Evolutionary conservation across 2,888 invertebrate species (phyloP).

Genomic region (Aphidoletes aphidimyza): DNA sequence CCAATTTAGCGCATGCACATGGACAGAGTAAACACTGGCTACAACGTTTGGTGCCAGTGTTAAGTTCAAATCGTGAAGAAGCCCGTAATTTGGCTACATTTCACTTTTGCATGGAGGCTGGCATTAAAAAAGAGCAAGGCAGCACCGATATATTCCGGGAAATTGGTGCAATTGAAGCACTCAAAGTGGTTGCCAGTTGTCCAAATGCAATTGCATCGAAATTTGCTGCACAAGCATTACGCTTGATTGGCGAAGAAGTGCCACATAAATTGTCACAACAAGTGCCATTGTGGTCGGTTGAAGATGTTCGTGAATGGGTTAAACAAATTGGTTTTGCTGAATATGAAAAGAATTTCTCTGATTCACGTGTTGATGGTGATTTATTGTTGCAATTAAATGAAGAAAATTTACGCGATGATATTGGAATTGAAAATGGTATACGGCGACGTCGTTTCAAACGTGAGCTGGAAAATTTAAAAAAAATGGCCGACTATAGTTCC

Average conservation of each 20-base stretch:
- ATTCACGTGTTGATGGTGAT: slow-evolving; percentile 96
- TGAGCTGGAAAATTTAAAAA: slow-evolving; percentile 91
- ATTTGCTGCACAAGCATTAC: slow-evolving; percentile 91
- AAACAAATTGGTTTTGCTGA: slow-evolving; percentile 95
- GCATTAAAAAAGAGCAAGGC: slow-evolving; percentile 93
- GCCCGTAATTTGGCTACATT: slow-evolving; percentile 97
- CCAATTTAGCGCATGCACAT: slow-evolving; percentile 91
- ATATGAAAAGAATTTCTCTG: slow-evolving; percentile 84
- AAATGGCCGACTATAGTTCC: slow-evolving; percentile 96
- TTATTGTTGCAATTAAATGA: slow-evolving; percentile 90
- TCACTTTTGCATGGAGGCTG: slow-evolving; percentile 99
- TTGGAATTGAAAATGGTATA: slow-evolving; percentile 93
- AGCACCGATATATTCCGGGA: slow-evolving; percentile 91
- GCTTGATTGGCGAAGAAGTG: slow-evolving; percentile 94
- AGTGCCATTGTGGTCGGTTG: slow-evolving; percentile 96
- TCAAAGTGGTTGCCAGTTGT: slow-evolving; percentile 96
- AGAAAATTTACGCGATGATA: slow-evolving; percentile 91
- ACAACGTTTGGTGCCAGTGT: slow-evolving; percentile 89
- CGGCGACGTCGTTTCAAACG: slow-evolving; percentile 91
- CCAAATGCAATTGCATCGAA: slow-evolving; percentile 98
- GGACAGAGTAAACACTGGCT: slow-evolving; percentile 97
- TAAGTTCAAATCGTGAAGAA: slow-evolving; percentile 94
- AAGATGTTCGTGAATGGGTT: slow-evolving; percentile 98
- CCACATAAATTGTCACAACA: slow-evolving; percentile 98
- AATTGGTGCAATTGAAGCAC: slow-evolving; percentile 93